Base-by-base conservation (phyloP, 2,888 invertebrate species). In the Drosophila affinis region DNA sequence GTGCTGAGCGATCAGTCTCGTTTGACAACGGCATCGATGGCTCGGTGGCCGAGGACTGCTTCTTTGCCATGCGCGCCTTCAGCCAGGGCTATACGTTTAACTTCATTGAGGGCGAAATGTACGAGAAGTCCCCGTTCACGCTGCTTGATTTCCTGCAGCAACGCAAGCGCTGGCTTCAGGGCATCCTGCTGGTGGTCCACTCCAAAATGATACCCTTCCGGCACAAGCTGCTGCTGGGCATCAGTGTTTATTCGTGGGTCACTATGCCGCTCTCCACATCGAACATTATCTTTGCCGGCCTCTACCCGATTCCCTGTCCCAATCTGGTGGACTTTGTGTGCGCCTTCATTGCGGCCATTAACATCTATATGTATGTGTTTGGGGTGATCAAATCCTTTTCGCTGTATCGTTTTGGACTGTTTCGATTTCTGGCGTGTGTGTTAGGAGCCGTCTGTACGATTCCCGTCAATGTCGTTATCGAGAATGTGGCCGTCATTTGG, bases 31-130 rank as follows among this genome's bases (percentile, higher is more conserved):
- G 99, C 17, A 93, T 97, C 74, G 98, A 98, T 92, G 98, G 99
- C 21, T 98, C 98, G 0, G 97, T 99, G n/a, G 98, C 99, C 21
- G 99, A 99, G 92, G 99, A 99, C 92, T 98, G 98, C 90, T 99
- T 95, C 92, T 99, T 99, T 92, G 98, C 98, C 21, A 98, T 99
- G 98, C 95, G 97, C 77, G 98, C 98, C 3, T 97, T 96, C 92
- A 94, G 95, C 74, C 95, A 97, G 91, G 98, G 98, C 29, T 98
- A 96, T 91, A 94, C 96, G 21, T 99, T 99, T 92, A 97, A 98
- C 91, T 99, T 98, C 92, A 95, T 99, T 77, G 98, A 99, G 91
- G 98, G 99, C 55, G 99, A 99, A 93, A 98, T 99, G 98, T 98
- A 98, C 96, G 99, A 99, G 91, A 98, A 99, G 91, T 98, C 98